Conservation (phyloP, 2,113 vertebrate species). For the Natator depressus region DNA sequence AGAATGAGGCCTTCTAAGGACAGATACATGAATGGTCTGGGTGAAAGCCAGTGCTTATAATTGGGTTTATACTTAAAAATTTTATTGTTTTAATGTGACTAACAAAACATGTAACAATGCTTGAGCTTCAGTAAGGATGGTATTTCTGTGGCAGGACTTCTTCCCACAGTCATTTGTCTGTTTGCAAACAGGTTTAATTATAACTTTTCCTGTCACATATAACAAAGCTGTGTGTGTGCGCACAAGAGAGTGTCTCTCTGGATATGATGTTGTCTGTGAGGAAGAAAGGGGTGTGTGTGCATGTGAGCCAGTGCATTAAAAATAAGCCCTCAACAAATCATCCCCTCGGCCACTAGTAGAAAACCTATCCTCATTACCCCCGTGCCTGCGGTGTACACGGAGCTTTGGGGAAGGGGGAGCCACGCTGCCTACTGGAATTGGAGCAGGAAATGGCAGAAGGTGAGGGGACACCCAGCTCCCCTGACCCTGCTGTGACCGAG, state of each 20-base stretch:
- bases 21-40: neutral
- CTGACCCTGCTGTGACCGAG: neutral
- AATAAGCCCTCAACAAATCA: neutral
- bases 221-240: neutral
- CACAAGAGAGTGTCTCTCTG: neutral
- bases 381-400: neutral
- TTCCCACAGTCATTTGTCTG: neutral
- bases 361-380: too few species aligned
- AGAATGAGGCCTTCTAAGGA: neutral
- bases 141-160: fast-evolving
- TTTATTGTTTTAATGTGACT: neutral
- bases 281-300: neutral
- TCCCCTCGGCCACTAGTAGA: neutral
- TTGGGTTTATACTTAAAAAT: neutral
- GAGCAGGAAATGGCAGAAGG: neutral
- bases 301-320: too few species aligned
- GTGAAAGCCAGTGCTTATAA: neutral
- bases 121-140: neutral
- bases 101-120: neutral
- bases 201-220: neutral
- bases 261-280: too few species aligned
- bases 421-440: neutral
- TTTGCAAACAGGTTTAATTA: neutral
- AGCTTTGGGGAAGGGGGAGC: neutral
- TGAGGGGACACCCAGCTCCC: neutral